Evolutionary conservation across 1,140 invertebrate genomes (phyloP).

Genomic region (Cyclargus thomasi): DNA sequence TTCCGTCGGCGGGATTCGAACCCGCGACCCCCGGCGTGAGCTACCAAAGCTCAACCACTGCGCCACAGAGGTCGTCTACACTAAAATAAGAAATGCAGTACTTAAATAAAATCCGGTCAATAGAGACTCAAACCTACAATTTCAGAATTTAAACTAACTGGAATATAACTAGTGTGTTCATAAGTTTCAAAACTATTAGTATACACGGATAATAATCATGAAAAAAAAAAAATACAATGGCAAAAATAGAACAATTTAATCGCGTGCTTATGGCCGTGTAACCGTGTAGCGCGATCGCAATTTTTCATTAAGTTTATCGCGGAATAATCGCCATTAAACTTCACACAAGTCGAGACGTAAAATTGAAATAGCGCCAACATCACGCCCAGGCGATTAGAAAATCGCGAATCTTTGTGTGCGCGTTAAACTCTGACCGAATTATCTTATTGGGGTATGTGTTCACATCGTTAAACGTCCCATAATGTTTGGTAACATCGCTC

Average conservation of each 20-base stretch:
- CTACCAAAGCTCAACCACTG: no score
- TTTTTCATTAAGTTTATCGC: conserved; percentile 48
- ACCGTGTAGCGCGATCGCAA: conserved; percentile 18
- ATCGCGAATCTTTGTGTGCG: conserved; percentile 64
- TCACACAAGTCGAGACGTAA: conserved; percentile 65
- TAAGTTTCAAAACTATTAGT: no score
- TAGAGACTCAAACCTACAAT: no score
- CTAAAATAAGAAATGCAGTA: no score
- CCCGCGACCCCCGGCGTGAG: no score
- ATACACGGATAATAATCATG: no score
- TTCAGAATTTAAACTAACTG: no score
- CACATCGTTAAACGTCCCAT: conserved; percentile 71
- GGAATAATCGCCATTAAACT: conserved; percentile 39
- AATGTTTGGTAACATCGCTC: conserved; percentile 66
- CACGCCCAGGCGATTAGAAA: conserved; percentile 58
- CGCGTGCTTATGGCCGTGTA: not conserved
- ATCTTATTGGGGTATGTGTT: conserved; percentile 49
- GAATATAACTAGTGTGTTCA: no score
- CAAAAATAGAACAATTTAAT: not conserved
- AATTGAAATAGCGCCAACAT: conserved; percentile 56
- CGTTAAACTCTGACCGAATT: conserved; percentile 73
- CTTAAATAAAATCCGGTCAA: no score
- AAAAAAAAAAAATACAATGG: no score
- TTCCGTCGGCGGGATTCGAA: no score
- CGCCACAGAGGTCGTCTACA: no score